These are phyloP conservation scores for Leuctra nigra DNA, from an alignment of 2,888 invertebrate species.

Conservation along the genomic window DNA sequence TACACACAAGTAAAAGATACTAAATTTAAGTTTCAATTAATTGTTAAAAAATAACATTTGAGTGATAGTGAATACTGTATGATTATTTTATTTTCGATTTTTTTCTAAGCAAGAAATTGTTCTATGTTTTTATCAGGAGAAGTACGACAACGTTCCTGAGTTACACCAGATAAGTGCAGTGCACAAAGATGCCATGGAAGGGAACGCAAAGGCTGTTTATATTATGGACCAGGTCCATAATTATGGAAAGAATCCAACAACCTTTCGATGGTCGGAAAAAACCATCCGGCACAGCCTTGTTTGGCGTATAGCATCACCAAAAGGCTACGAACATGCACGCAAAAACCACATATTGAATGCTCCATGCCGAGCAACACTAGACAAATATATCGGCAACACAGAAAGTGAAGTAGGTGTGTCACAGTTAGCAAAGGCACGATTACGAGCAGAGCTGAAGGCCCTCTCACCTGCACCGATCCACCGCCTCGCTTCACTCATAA, in stretches of 20 bases:
- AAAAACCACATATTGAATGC: not conserved
- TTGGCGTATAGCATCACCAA: not conserved
- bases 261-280: not conserved
- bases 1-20: too few relatives aligned
- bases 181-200: not conserved
- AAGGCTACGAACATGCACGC: not conserved
- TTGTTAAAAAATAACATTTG: too few relatives aligned
- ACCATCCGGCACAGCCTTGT: not conserved
- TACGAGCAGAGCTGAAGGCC: not conserved
- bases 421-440: not conserved
- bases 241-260: not conserved
- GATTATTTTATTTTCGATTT: too few relatives aligned
- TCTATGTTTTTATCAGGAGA: too few relatives aligned
- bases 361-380: not conserved
- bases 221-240: not conserved
- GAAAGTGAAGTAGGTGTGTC: not conserved
- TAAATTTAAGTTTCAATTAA: too few relatives aligned
- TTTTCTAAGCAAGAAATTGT: too few relatives aligned
- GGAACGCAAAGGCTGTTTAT: not conserved
- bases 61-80: too few relatives aligned
- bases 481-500: not conserved
- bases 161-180: not conserved
- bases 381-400: not conserved
- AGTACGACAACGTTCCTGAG: too few relatives aligned
- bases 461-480: not conserved